Percentiles rank a stretch among this genome's conserved stretches.
phyloP scores from a whole-genome alignment of 2,888 invertebrate species.

The Harpalus rufipes region DNA sequence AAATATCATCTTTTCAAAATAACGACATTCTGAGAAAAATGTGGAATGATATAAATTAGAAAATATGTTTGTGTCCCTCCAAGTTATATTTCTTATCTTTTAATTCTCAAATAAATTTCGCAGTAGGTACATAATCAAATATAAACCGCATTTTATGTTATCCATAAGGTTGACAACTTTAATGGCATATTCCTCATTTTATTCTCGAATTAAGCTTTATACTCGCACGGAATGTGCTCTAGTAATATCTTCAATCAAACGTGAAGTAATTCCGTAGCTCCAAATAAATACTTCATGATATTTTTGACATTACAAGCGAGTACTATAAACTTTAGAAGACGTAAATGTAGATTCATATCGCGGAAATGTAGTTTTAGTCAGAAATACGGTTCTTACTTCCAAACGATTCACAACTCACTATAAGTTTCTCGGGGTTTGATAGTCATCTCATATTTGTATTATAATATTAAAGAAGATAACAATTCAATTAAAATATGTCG shows the following conservation, averaged over 20 bases:
- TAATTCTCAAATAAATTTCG: slow-evolving; percentile 60
- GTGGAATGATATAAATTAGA: slow-evolving; percentile 57
- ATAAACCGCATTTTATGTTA: slow-evolving; percentile 55
- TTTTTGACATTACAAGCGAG: slow-evolving; percentile 20
- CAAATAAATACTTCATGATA: slow-evolving; percentile 49
- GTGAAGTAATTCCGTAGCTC: slow-evolving; percentile 33
- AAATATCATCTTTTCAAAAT: slow-evolving; percentile 49
- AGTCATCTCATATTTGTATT: background rate
- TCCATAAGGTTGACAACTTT: slow-evolving; percentile 56
- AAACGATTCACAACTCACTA: background rate
- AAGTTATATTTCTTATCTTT: slow-evolving; percentile 51
- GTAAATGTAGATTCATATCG: slow-evolving; percentile 6
- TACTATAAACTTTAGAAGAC: background rate
- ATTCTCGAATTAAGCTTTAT: slow-evolving; percentile 53
- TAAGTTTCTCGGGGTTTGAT: background rate
- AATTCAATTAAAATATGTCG: too few relatives aligned
- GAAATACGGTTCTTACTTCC: background rate
- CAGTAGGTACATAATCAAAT: slow-evolving; percentile 61
- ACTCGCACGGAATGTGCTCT: background rate
- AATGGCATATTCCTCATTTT: slow-evolving; percentile 59
- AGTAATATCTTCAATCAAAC: slow-evolving; percentile 53
- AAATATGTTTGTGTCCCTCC: slow-evolving; percentile 54
- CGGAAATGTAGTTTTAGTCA: background rate
- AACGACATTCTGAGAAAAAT: slow-evolving; percentile 46
- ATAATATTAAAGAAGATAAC: background rate